Conservation (phyloP, 2,797 vertebrate genomes). For the Acanthis flammea region DNA sequence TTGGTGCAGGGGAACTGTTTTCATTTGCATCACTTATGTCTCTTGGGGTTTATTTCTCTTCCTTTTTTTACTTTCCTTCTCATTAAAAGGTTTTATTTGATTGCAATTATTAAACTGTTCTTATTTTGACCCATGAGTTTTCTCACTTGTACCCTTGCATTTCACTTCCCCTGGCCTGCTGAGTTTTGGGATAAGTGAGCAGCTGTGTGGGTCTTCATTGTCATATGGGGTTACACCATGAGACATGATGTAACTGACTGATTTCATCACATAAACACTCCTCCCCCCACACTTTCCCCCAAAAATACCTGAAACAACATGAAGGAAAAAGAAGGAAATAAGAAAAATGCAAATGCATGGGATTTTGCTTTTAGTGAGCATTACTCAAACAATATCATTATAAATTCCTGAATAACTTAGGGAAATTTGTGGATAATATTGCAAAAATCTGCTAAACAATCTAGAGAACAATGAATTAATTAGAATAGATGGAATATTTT, state of each 20-base stretch:
- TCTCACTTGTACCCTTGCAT: neutral
- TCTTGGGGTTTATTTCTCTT: neutral
- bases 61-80: neutral
- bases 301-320: neutral
- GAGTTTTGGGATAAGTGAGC: neutral
- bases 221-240: accelerated
- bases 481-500: neutral
- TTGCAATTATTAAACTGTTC: neutral
- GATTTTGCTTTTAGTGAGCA: neutral
- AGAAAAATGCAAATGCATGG: neutral
- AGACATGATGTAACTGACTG: neutral
- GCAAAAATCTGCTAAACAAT: neutral
- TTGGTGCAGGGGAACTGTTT: neutral
- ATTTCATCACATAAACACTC: neutral
- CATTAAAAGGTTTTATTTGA: neutral
- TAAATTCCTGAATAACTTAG: neutral
- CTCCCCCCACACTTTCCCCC: accelerated
- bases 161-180: neutral
- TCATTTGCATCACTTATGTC: neutral
- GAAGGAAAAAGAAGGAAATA: neutral
- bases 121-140: neutral
- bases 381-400: neutral
- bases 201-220: neutral
- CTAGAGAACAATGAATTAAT: neutral
- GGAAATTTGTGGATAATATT: neutral